phyloP scores from a whole-genome alignment of 1,140 invertebrate species.

The Eupristina koningsbergeri region DNA sequence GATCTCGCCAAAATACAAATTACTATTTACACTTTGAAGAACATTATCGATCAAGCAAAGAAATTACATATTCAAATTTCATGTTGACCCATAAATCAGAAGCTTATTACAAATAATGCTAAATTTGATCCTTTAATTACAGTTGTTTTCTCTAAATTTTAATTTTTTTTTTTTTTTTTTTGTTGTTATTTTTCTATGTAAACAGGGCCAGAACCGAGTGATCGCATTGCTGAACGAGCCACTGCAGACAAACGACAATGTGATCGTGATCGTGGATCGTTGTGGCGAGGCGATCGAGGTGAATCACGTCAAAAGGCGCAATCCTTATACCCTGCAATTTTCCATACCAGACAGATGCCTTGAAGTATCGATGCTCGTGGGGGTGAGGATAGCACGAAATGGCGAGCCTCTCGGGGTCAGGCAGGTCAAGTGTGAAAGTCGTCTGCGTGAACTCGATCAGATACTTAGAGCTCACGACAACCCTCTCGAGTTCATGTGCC shows the following conservation, averaged over 20 bases:
- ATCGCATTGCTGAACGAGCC: conserved; percentile 85
- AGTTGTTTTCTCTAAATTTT: no score
- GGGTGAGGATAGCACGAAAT: conserved; percentile 85
- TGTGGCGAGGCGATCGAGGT: conserved; percentile 85
- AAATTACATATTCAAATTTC: no score
- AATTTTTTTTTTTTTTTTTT: neutral
- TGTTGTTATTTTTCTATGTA: neutral
- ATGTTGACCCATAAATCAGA: no score
- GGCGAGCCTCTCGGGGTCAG: conserved; percentile 82
- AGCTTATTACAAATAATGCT: no score
- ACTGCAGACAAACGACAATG: conserved; percentile 80
- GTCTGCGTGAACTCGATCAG: conserved; percentile 86
- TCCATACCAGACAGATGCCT: conserved; percentile 84
- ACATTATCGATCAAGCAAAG: no score
- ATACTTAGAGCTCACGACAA: conserved; percentile 84
- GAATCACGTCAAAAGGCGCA: conserved; percentile 81
- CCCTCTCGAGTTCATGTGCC: conserved; percentile 89
- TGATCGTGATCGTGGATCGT: conserved; percentile 84
- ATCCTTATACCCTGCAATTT: conserved; percentile 87
- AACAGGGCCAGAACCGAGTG: conserved; percentile 86
- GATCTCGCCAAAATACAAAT: no score
- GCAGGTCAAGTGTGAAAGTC: conserved; percentile 89
- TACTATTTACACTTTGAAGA: no score
- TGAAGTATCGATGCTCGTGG: conserved; percentile 86
- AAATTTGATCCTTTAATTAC: no score